phyloP scores from a whole-genome alignment of 2,797 vertebrate genomes.

The Trichosurus vulpecula region DNA sequence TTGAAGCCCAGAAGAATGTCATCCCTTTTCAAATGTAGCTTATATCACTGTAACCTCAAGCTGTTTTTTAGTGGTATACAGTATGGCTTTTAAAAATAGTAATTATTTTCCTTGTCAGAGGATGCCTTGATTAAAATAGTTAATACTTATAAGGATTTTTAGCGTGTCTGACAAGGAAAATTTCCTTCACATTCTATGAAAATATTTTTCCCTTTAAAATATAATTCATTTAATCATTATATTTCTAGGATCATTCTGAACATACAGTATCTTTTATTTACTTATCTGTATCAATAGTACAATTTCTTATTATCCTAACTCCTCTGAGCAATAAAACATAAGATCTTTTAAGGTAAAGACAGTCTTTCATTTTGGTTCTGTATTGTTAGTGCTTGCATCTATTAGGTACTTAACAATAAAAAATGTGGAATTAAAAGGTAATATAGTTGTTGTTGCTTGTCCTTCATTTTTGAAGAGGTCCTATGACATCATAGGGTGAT shows the following conservation, averaged over 20 bases:
- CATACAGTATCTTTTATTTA: not conserved
- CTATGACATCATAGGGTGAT: not conserved
- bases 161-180: not conserved
- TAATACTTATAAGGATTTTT: not conserved
- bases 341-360: not conserved
- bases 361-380: not conserved
- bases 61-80: not conserved
- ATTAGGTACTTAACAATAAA: not conserved
- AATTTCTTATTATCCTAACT: not conserved
- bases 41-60: not conserved
- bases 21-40: not conserved
- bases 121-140: not conserved
- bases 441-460: not conserved
- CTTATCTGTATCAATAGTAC: not conserved
- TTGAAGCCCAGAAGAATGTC: not conserved
- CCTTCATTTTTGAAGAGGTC: not conserved
- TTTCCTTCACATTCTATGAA: not conserved
- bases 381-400: not conserved
- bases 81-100: not conserved
- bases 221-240: not conserved
- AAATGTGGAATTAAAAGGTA: not conserved
- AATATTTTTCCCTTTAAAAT: not conserved
- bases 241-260: not conserved
- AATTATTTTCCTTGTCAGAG: not conserved
- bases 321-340: not conserved